Evolutionary conservation across 2,113 vertebrate genomes (phyloP).

Genomic region (Murina feae): DNA sequence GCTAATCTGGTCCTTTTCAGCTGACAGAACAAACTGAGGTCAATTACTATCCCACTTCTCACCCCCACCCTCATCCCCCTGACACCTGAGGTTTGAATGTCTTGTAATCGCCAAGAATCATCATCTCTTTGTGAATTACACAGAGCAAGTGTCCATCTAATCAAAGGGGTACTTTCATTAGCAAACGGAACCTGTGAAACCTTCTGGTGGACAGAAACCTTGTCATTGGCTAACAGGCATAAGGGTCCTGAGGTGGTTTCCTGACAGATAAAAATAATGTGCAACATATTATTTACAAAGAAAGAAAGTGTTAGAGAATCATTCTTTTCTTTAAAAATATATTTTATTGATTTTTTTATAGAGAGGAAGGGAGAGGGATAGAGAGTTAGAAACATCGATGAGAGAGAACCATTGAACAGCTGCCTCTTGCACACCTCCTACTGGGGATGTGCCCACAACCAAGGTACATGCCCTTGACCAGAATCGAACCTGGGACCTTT

Average conservation of each 20-base stretch:
- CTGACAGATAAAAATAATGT: background rate
- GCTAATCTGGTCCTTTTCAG: background rate
- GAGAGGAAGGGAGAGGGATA: no score
- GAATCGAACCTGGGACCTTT: no score
- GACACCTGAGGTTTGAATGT: background rate
- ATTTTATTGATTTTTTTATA: no score
- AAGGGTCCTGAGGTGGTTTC: background rate
- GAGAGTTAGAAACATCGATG: no score
- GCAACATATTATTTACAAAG: background rate
- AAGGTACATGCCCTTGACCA: no score
- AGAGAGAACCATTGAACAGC: no score
- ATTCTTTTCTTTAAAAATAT: no score
- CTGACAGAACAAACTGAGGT: background rate
- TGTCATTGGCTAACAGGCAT: background rate
- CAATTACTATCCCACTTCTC: background rate
- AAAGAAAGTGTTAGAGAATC: background rate
- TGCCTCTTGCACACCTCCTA: no score
- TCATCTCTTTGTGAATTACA: background rate
- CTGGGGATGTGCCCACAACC: no score
- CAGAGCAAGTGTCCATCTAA: background rate
- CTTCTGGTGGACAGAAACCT: background rate
- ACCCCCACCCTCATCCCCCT: background rate
- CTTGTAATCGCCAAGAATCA: slow-evolving; percentile 18
- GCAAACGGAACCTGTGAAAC: background rate
- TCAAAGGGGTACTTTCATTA: background rate